Base-by-base conservation (phyloP, 1,140 invertebrate genomes). In the Periplaneta americana region DNA sequence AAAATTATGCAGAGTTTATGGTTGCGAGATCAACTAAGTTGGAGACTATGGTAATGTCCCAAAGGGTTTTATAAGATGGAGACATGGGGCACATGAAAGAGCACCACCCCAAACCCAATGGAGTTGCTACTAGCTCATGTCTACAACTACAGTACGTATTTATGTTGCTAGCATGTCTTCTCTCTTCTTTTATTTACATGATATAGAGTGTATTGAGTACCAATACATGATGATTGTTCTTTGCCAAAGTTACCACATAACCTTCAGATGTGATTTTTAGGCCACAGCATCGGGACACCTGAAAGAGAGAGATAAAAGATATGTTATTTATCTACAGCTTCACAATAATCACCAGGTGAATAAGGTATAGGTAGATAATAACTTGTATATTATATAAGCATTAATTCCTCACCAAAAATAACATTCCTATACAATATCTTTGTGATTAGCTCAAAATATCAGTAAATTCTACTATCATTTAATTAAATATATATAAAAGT, bases 201-300 rank as follows among this genome's bases (percentile, higher is more conserved):
- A 98, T 96, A 91, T 97, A 98, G 85, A 98, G 92, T 74, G 97
- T 98, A 91, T 98, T 97, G 85, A 99, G 91, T 85, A 99, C 95
- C 87, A 99, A 93, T 84, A 99, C 97, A 89, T 98, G 97, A 90
- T 99, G 97, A 91, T 99, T 99, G 91, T 98, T 99, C 91, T 99
- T 98, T 86, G 98, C 98, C 88, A 99, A 90, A 79, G 98, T 99
- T 84, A 99, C 97, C 83, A 99, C 95, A 89, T 97, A 98, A 80
- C 97, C 98, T 90, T 98, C 97, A 9, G 95, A 96, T 74, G 97
- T 98, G 84, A 99, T 97, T 90, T 98, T 98, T 85, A 99, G 91
- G 76, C 98, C 98, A 88, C 97, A 98, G 91, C 98, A 99, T 85
- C 98, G 94, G 83, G 97, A 98, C 74, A 99, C 97, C 94, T 98